These are phyloP conservation scores for Vulpes vulpes DNA, from an alignment of 2,113 vertebrate species.

Conservation along the genomic window DNA sequence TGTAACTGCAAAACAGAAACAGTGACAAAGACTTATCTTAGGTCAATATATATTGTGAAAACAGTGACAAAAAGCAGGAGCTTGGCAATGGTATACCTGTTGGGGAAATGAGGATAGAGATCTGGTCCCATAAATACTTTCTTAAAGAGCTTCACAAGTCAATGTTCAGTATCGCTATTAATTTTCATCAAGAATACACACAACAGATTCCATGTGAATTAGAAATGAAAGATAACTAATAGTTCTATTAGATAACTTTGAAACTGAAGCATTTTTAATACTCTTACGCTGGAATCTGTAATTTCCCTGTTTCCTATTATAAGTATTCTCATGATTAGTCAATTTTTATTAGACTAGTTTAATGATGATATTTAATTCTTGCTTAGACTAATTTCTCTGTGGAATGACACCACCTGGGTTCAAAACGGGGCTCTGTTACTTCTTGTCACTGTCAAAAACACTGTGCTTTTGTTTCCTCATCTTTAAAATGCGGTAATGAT, in stretches of 20 bases:
- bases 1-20: conserved; percentile 76
- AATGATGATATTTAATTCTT: not conserved
- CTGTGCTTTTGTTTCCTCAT: not conserved
- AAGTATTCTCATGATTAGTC: not conserved
- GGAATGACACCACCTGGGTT: not conserved
- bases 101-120: not conserved
- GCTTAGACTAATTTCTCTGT: not conserved
- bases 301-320: not conserved
- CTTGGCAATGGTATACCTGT: not conserved
- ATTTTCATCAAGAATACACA: not conserved
- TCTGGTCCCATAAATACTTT: not conserved
- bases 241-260: not conserved
- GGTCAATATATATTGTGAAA: not conserved
- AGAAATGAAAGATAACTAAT: not conserved
- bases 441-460: not conserved
- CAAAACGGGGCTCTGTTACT: not conserved
- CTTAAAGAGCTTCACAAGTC: not conserved
- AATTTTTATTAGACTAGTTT: not conserved
- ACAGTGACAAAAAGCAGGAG: not conserved
- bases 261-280: conserved; percentile 1
- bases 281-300: not conserved
- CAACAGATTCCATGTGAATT: not conserved
- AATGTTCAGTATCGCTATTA: not conserved
- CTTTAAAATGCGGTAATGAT: not conserved
- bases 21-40: not conserved